phyloP scores from a whole-genome alignment of 1,140 invertebrate species.

The Zaprionus nigranus region DNA sequence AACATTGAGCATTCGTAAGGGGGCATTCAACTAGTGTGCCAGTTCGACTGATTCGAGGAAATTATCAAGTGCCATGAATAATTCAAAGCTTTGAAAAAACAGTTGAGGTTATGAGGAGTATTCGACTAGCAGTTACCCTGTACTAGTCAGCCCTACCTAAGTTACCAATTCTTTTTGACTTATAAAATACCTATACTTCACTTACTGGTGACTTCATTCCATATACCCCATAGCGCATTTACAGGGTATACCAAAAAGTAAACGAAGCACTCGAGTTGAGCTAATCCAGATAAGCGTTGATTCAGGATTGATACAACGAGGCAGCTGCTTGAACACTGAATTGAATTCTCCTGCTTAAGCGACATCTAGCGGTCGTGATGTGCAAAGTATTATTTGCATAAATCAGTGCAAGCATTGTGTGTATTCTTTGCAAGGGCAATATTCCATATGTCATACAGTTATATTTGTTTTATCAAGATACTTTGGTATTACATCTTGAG shows the following conservation, averaged over 20 bases:
- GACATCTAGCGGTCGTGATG: not conserved
- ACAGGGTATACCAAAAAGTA: not conserved
- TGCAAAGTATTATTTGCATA: not conserved
- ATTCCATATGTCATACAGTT: too few relatives aligned
- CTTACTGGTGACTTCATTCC: too few relatives aligned
- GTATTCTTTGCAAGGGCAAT: too few relatives aligned
- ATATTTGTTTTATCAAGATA: too few relatives aligned
- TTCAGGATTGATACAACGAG: too few relatives aligned
- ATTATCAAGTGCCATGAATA: conserved; percentile 50
- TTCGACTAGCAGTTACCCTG: conserved; percentile 7
- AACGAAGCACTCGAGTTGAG: not conserved
- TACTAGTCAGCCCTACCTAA: not conserved
- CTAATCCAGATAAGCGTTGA: too few relatives aligned
- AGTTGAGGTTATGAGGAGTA: not conserved
- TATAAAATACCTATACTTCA: too few relatives aligned
- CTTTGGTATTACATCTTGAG: too few relatives aligned
- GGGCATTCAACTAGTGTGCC: conserved; percentile 44
- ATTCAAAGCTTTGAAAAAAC: conserved; percentile 14
- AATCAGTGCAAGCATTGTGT: not conserved
- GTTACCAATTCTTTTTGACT: too few relatives aligned
- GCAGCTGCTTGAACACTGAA: too few relatives aligned
- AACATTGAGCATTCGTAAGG: conserved; percentile 25
- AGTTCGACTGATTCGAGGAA: conserved; percentile 18
- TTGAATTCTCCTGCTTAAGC: not conserved
- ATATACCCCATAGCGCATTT: not conserved